Conservation (phyloP, 2,888 invertebrate species). For the Pachymerium ferrugineum region DNA sequence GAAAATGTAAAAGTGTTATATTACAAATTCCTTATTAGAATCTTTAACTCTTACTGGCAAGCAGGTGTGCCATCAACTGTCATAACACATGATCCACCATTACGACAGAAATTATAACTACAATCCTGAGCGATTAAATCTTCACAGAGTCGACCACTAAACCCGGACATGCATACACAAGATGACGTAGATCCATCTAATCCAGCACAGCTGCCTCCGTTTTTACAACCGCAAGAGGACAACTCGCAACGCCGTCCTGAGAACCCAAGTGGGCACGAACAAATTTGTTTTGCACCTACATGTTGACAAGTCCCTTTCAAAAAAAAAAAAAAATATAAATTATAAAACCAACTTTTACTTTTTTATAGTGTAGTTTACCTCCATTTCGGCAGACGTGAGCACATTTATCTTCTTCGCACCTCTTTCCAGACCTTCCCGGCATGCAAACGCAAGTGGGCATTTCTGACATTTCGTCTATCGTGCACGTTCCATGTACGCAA, state of each 20-base stretch:
- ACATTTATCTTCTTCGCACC: slow-evolving; percentile 59
- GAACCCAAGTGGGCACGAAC: slow-evolving; percentile 48
- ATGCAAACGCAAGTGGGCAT: slow-evolving; percentile 51
- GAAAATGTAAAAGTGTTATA: background rate
- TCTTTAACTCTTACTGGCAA: slow-evolving; percentile 52
- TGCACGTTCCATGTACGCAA: slow-evolving; percentile 50
- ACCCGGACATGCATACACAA: slow-evolving; percentile 15
- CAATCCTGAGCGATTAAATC: slow-evolving; percentile 38
- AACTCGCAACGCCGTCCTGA: slow-evolving; percentile 38
- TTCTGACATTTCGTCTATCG: slow-evolving; percentile 42
- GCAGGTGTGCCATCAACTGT: slow-evolving; percentile 50
- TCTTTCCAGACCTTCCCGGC: slow-evolving; percentile 55
- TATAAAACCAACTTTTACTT: background rate
- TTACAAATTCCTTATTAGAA: background rate
- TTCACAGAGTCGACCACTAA: slow-evolving; percentile 28
- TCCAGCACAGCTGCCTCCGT: background rate
- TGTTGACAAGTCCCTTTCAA: slow-evolving; percentile 44
- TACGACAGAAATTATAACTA: slow-evolving; percentile 51
- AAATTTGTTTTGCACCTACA: slow-evolving; percentile 48
- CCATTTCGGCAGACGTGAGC: slow-evolving; percentile 57
- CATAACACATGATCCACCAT: slow-evolving; percentile 58
- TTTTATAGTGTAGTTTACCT: slow-evolving; percentile 45
- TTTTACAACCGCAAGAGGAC: slow-evolving; percentile 27
- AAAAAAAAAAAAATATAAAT: slow-evolving; percentile 28
- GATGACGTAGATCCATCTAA: background rate